Evolutionary conservation across 2,797 vertebrate genomes (phyloP), one percentile per base, ranked within the genome.

Genomic region (Heteromormyrus szaboi): DNA sequence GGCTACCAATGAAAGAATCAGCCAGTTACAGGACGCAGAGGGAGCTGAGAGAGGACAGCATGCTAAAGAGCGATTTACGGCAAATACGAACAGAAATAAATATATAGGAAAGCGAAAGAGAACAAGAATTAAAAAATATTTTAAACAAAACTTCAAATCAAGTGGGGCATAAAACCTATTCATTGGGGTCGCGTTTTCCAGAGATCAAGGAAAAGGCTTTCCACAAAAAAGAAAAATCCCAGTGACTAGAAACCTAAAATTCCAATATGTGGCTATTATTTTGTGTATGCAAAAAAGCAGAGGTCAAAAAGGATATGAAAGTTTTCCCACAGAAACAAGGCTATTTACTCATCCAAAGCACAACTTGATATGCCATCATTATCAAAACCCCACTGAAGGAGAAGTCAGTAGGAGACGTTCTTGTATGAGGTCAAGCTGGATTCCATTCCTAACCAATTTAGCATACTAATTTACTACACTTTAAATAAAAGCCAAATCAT

Each of bases 1-100:
- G 89, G 41, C 89, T 81, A 91, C 93, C 92, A 93, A 93, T 94
- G 93, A 94, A 93, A 94, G 56, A 92, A 90, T 89, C 65, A 88
- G 90, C 92, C 93, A 92, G 88, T 90, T 92, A 92, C 91, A 90
- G 89, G 93, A 90, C 14, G 94, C 89, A 87, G 90, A 89, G 50
- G 53, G 14, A 89, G 89, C 87, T 89, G 44, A 59, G 65, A 86
- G 89, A 19, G 85, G 89, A 48, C 5, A 51, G 33, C n/a, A 44
- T 88, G 87, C 29, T 44, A 53, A 44, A 83, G 87, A 37, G 37
- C 56, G 29, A 88, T 44, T 88, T 2, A 88, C 19, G 62, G 56
- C 12, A n/a, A 51, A 59, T 89, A 62, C 33, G 88, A 50, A 65
- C 14, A 46, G 22, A 88, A 22, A 17, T 14, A 0, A 90, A 89